A percentile compares a stretch with the other conserved stretches of the same genome.
phyloP scores from a whole-genome alignment of 2,888 invertebrate genomes.

The Lepidocyrtoides sp. region DNA sequence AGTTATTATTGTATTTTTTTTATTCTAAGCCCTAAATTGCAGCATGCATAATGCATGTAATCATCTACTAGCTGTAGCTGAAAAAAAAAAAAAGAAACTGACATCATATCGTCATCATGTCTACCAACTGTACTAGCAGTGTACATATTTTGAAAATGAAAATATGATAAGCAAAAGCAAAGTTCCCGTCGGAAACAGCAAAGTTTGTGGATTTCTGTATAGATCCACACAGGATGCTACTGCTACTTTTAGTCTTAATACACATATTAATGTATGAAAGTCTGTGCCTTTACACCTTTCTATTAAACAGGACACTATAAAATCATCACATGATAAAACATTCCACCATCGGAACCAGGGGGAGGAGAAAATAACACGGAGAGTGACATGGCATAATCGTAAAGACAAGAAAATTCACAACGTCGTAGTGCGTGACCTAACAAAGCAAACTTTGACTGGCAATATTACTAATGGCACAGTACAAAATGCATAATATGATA shows the following conservation, averaged over 20 bases:
- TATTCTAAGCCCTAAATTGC: slow-evolving; percentile 44
- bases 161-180: not conserved
- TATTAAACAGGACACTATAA: not conserved
- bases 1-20: too few species aligned
- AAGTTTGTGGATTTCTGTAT: not conserved
- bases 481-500: slow-evolving; percentile 31
- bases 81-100: slow-evolving; percentile 24
- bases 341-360: not conserved
- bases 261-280: too few species aligned
- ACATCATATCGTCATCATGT: slow-evolving; percentile 19
- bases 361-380: slow-evolving; percentile 30
- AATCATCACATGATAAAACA: not conserved
- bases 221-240: not conserved
- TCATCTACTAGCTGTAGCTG: slow-evolving; percentile 37
- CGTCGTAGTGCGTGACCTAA: slow-evolving; percentile 69
- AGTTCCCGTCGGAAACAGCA: not conserved
- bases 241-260: not conserved
- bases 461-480: slow-evolving; percentile 38
- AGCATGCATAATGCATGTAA: slow-evolving; percentile 72
- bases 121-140: not conserved
- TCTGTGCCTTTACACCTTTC: not conserved
- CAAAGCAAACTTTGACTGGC: slow-evolving; percentile 71
- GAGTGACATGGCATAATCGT: slow-evolving; percentile 1
- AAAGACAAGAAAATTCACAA: slow-evolving; percentile 52
- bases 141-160: slow-evolving; percentile 42